Base-by-base conservation (phyloP, 2,113 vertebrate genomes). In the Sinocyclocheilus grahami region DNA sequence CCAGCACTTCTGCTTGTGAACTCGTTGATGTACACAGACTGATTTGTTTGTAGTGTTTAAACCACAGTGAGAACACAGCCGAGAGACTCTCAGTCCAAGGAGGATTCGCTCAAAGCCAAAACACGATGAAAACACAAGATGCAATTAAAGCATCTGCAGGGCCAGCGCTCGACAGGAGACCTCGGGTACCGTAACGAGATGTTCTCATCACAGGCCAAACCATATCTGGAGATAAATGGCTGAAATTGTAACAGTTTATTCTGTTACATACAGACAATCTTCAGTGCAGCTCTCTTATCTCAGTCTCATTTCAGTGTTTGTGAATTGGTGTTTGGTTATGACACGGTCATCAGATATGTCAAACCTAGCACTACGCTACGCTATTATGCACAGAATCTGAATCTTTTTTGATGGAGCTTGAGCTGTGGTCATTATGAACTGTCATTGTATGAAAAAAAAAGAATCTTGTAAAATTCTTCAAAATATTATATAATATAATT, bases 1-100 rank as follows among this genome's bases (percentile, higher is more conserved):
- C 33, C 30, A 58, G 9, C 24, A 5, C n/a, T 63, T 24, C 37
- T 63, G 37, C 78, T 46, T 16, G 78, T 42, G 39, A 80, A 80
- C 20, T 14, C 4, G 30, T n/a, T n/a, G 37, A 80, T 11, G 55
- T 16, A 18, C 78, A 80, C 22, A 63, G 22, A 46, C 78, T 63
- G 37, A 78, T 78, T 33, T 78, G 27, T 58, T 55, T 78, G 18
- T 58, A 58, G 51, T 58, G 6, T 58, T 78, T 78, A 78, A 78
- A 80, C 22, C 24, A 33, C 33, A 79, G 53, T 42, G 55, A 16
- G 22, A 80, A 39, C 55, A 63, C n/a, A 80, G 22, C 37, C 0
- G n/a, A 80, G 58, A 63, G n/a, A 80, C 62, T 39, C 22, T 80
- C 6, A 24, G 37, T 18, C 78, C 37, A 81, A 65, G 14, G 58